These are phyloP conservation scores for Heterodera filipjevi DNA, from an alignment of 2,888 invertebrate species.

Conservation along the genomic window DNA sequence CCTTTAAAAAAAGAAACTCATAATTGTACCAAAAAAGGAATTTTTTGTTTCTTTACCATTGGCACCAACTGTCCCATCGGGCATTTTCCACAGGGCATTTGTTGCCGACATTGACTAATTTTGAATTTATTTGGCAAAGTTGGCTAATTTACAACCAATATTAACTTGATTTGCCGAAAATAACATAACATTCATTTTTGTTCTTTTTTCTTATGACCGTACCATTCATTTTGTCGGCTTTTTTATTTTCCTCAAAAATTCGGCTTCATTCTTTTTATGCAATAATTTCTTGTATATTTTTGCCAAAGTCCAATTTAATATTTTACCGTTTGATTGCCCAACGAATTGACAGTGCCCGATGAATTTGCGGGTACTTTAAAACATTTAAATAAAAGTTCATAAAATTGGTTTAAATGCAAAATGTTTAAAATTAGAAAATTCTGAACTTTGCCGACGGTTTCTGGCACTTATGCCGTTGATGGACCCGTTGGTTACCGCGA, in stretches of 20 bases:
- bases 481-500: not conserved
- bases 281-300: too few relatives aligned
- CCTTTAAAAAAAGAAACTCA: not conserved
- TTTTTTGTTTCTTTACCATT: slow-evolving; percentile 15
- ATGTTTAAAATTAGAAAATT: too few relatives aligned
- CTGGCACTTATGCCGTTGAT: not conserved
- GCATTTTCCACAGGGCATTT: slow-evolving; percentile 20
- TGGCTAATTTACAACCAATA: too few relatives aligned
- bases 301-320: too few relatives aligned
- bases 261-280: too few relatives aligned
- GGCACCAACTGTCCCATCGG: slow-evolving; percentile 11
- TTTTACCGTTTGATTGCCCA: not conserved
- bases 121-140: not conserved
- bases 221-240: not conserved
- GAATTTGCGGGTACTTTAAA: not conserved
- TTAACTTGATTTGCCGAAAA: too few relatives aligned
- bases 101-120: slow-evolving; percentile 17
- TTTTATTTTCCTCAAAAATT: too few relatives aligned
- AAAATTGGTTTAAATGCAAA: not conserved
- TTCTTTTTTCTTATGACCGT: too few relatives aligned
- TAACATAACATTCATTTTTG: too few relatives aligned
- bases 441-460: not conserved
- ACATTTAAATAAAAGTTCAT: not conserved
- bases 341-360: not conserved
- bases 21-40: not conserved